Evolutionary conservation across 1,140 invertebrate genomes (phyloP), one percentile per base, ranked within the genome.

Genomic region (Saccostrea glomerata): DNA sequence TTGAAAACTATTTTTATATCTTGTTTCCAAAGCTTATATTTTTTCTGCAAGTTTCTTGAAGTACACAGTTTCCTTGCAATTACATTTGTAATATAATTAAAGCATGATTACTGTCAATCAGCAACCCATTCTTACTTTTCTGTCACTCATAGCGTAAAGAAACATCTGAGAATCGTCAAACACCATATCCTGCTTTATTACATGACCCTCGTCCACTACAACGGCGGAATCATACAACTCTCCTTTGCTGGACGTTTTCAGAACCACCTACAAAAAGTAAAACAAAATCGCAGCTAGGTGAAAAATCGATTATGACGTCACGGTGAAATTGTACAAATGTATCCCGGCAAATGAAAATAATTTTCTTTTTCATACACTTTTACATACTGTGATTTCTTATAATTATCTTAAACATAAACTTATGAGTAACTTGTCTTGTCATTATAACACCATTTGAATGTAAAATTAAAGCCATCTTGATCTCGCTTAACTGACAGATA

Each of bases 61-160:
- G 2, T 36, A 36, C 0, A 36, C 30, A 36, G 30, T 36, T 36
- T 36, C 30, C 30, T 36, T 36, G 30, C 2, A 36, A 36, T 36
- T 36, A 36, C 30, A 36, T 36, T 36, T 36, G 30, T 36, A 36
- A 36, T 36, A 36, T 36, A 36, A 36, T 36, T 36, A 36, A 36
- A 36, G 30, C 30, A 36, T 36, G 30, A 36, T 36, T 1, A 36
- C 30, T 36, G 30, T 36, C 30, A 36, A 36, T 36, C 1, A 36
- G 30, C 30, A 36, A 36, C 2, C 58, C 4, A 20, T 25, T 85
- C 94, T 93, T 94, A 98, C 97, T 96, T 97, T 97, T 93, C 96
- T 96, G 92, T 98, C 97, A 60, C 98, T 98, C 97, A 99, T 98
- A 0, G 98, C 98, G 94, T 99, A 99, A 83, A 99, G 96, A 95